Evolutionary conservation across 1,140 invertebrate species (phyloP).

Genomic region (Phthorimaea operculella): DNA sequence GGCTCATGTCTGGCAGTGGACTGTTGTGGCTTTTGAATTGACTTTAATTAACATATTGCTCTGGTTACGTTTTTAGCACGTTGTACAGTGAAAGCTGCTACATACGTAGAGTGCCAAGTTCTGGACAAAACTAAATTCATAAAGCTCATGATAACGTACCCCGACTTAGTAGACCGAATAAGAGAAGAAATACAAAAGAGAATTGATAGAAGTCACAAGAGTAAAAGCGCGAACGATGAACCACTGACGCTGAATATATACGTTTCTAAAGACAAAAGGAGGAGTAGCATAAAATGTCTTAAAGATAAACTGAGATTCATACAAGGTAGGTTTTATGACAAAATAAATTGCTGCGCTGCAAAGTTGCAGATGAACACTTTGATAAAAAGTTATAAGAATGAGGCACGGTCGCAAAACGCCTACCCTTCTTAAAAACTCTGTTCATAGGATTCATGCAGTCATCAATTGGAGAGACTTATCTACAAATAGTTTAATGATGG

Average conservation of each 20-base stretch:
- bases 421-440: too few species aligned
- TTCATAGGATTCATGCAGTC: too few species aligned
- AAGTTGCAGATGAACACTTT: too few species aligned
- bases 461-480: too few species aligned
- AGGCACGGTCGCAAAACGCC: too few species aligned
- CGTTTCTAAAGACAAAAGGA: slow-evolving; percentile 49
- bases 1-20: too few species aligned
- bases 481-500: too few species aligned
- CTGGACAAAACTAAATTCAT: slow-evolving; percentile 56
- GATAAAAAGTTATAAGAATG: too few species aligned
- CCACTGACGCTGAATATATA: slow-evolving; percentile 47
- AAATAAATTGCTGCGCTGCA: too few species aligned
- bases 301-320: slow-evolving; percentile 55
- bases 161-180: slow-evolving; percentile 39
- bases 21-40: too few species aligned
- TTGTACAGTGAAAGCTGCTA: slow-evolving; percentile 60
- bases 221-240: slow-evolving; percentile 22
- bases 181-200: slow-evolving; percentile 38
- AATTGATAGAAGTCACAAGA: slow-evolving; percentile 31
- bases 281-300: slow-evolving; percentile 59
- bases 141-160: slow-evolving; percentile 56
- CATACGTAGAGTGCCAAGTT: slow-evolving; percentile 61
- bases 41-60: too few species aligned
- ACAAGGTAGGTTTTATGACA: slow-evolving; percentile 38
- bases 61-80: too few species aligned